phyloP scores from a whole-genome alignment of 2,888 invertebrate genomes.

The Lasiommata megera region DNA sequence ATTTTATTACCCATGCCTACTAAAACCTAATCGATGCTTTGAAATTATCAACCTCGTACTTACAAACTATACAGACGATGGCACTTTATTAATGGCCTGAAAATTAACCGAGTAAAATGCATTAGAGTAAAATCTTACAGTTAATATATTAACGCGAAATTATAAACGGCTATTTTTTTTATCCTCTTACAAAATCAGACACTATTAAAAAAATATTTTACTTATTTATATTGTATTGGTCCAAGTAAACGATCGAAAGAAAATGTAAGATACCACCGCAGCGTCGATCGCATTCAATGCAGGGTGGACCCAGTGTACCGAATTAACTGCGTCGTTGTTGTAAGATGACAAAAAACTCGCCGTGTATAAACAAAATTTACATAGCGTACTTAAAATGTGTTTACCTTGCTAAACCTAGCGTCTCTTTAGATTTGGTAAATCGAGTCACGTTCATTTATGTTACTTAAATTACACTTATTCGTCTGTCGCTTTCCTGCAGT shows the following conservation, averaged over 20 bases:
- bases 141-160: slow-evolving; percentile 60
- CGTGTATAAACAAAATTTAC: slow-evolving; percentile 55
- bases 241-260: no score
- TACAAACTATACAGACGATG: slow-evolving; percentile 76
- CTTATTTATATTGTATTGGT: no score
- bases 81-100: slow-evolving; percentile 80
- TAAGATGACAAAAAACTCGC: background rate
- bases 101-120: slow-evolving; percentile 80
- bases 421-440: slow-evolving; percentile 75
- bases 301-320: background rate
- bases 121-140: slow-evolving; percentile 71
- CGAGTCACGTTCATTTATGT: slow-evolving; percentile 65
- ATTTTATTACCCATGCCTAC: background rate
- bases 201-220: background rate
- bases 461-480: slow-evolving; percentile 49
- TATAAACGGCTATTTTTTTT: slow-evolving; percentile 26
- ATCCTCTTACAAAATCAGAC: background rate
- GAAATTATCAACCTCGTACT: slow-evolving; percentile 63
- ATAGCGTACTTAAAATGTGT: slow-evolving; percentile 46
- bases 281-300: background rate
- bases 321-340: background rate
- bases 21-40: slow-evolving; percentile 56
- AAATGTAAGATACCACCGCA: no score
- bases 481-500: slow-evolving; percentile 60
- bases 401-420: slow-evolving; percentile 72